Conservation (phyloP, 2,797 vertebrate genomes). For the Masticophis lateralis region DNA sequence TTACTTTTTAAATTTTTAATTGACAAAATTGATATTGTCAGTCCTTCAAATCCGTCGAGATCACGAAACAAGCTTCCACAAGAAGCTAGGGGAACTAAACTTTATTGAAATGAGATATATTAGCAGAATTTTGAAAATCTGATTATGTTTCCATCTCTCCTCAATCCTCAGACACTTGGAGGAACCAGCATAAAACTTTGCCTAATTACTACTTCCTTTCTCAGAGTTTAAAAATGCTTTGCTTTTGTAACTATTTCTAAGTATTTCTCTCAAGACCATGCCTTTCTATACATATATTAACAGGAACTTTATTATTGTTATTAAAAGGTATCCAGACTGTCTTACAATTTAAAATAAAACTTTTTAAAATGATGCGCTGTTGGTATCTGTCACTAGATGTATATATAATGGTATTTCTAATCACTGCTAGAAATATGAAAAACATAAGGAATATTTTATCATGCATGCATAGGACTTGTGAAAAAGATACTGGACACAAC, state of each 20-base stretch:
- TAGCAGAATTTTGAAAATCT: neutral
- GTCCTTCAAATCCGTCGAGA: neutral
- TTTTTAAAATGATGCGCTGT: neutral
- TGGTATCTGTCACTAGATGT: neutral
- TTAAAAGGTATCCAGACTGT: neutral
- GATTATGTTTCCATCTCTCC: neutral
- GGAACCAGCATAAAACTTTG: neutral
- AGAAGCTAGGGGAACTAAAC: neutral
- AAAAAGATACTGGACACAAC: neutral
- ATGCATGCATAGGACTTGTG: neutral
- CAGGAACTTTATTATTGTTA: neutral
- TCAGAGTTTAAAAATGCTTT: neutral
- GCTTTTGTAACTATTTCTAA: neutral
- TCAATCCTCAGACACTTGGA: neutral
- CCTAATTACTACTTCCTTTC: neutral
- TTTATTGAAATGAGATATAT: neutral
- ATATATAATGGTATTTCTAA: neutral
- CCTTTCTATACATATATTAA: neutral
- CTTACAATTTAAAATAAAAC: neutral
- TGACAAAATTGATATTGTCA: neutral
- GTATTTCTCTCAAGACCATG: neutral
- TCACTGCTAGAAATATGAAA: neutral
- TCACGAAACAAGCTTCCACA: neutral
- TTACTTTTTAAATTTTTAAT: neutral
- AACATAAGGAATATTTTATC: neutral